These are phyloP conservation scores for Lapara coniferarum DNA, from an alignment of 2,888 invertebrate species.

Conservation along the genomic window DNA sequence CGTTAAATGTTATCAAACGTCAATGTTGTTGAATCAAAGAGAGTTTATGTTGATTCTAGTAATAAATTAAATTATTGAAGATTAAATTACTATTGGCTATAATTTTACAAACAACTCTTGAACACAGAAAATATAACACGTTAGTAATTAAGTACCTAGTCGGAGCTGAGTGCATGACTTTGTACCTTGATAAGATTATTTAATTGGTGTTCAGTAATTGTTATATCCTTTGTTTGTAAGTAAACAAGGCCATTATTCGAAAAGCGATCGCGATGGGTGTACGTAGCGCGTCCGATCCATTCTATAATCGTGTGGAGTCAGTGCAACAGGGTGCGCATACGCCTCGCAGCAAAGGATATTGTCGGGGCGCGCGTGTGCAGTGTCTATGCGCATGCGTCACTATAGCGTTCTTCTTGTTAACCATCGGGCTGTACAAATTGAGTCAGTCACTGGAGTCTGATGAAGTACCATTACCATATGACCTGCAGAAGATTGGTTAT, in stretches of 20 bases:
- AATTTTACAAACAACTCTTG: background rate
- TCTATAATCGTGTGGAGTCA: background rate
- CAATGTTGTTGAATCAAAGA: no score
- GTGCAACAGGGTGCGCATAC: no score
- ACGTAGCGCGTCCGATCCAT: background rate
- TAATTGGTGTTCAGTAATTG: background rate
- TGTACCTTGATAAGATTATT: slow-evolving; percentile 3
- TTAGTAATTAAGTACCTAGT: background rate
- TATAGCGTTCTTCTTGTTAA: background rate
- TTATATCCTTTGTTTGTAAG: background rate
- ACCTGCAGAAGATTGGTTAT: background rate
- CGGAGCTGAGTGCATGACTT: background rate
- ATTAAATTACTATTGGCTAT: background rate
- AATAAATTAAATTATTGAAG: background rate
- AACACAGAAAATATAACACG: background rate
- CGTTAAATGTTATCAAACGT: no score
- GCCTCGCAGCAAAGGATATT: background rate
- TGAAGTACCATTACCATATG: background rate
- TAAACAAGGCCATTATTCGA: background rate
- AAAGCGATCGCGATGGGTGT: slow-evolving; percentile 1
- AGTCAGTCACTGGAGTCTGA: background rate
- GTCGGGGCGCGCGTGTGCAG: background rate
- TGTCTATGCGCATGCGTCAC: background rate
- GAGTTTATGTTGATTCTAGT: no score
- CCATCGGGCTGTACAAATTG: background rate